Conservation (phyloP, 2,797 vertebrate genomes). For the Crypturellus tataupa region DNA sequence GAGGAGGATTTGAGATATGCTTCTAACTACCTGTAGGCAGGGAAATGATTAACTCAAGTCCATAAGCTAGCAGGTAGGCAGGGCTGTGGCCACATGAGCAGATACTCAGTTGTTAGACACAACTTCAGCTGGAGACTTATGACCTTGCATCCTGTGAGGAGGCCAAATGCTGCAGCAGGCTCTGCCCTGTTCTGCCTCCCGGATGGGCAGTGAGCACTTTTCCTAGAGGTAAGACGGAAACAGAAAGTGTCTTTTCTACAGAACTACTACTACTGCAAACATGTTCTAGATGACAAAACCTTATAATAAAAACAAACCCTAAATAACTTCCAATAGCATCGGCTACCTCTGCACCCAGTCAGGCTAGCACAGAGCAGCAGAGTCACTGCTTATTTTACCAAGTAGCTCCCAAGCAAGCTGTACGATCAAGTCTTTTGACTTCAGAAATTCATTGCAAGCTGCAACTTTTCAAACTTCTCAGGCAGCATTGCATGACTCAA, state of each 20-base stretch:
- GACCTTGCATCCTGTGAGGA: neutral
- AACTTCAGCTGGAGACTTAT: neutral
- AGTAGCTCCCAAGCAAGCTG: conserved; percentile 37
- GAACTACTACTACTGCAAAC: neutral
- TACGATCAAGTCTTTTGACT: conserved; percentile 57
- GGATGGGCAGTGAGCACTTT: neutral
- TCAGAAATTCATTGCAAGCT: conserved; percentile 58
- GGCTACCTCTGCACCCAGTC: conserved; percentile 12
- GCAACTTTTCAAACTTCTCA: neutral
- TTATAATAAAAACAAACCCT: neutral
- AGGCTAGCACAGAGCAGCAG: conserved; percentile 52
- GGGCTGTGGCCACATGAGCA: neutral
- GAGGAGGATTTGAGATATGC: neutral
- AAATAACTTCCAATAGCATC: neutral
- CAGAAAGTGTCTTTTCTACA: neutral
- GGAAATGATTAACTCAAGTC: neutral
- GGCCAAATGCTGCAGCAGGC: accelerated
- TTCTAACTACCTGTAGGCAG: neutral
- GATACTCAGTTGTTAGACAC: neutral
- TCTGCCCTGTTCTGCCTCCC: neutral
- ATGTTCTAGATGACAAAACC: neutral
- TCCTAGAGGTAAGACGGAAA: neutral
- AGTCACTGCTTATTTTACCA: conserved; percentile 64
- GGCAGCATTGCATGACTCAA: neutral
- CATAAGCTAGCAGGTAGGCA: neutral